A percentile compares a stretch with the other conserved stretches of the same genome.
Evolutionary conservation across 2,888 invertebrate species (phyloP).

Genomic region (Hymenopus coronatus): DNA sequence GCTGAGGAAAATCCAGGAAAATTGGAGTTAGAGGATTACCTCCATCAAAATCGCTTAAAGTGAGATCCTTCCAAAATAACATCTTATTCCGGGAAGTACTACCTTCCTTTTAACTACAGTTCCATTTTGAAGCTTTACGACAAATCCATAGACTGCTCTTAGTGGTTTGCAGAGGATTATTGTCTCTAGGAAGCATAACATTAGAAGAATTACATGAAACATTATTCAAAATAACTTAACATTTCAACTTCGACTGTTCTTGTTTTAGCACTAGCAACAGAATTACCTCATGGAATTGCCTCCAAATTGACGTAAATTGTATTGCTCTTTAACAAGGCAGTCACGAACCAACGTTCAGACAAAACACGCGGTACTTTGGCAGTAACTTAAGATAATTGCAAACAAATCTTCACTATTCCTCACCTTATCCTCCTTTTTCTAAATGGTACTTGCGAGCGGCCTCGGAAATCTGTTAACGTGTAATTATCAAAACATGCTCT

Average conservation of each 20-base stretch:
- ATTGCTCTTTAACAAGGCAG: neutral
- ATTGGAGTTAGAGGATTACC: too few relatives aligned
- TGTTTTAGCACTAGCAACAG: neutral
- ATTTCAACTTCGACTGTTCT: neutral
- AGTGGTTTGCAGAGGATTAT: neutral
- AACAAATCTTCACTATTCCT: neutral
- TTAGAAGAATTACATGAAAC: neutral
- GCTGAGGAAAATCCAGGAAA: too few relatives aligned
- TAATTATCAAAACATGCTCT: neutral
- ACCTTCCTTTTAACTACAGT: too few relatives aligned
- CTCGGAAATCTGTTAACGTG: neutral
- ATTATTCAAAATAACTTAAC: neutral
- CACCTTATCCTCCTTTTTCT: neutral
- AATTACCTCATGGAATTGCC: neutral
- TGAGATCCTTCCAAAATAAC: too few relatives aligned
- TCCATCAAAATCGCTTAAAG: too few relatives aligned
- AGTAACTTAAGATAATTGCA: neutral
- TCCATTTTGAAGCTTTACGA: too few relatives aligned
- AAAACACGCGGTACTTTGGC: neutral
- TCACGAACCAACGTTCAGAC: neutral
- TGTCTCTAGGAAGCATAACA: neutral
- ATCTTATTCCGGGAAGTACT: too few relatives aligned
- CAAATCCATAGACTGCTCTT: too few relatives aligned
- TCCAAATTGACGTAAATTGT: neutral
- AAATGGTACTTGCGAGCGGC: neutral